Conservation (phyloP, 2,113 vertebrate species). For the Anhinga rufa region DNA sequence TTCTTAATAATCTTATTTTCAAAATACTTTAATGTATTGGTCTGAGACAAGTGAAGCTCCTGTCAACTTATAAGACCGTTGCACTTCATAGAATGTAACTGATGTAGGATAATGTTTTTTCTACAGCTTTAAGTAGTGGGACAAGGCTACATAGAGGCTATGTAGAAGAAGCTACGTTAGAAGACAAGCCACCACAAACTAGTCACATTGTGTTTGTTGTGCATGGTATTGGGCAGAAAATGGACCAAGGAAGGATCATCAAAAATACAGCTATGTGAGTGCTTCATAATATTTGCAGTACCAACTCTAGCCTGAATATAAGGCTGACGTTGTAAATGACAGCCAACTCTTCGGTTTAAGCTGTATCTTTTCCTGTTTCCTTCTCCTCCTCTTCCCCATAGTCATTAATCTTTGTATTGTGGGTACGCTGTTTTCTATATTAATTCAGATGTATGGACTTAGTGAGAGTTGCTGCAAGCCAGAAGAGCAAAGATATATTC, state of each 20-base stretch:
- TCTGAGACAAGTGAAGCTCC: neutral
- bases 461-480: neutral
- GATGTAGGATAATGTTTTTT: conserved; percentile 19
- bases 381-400: neutral
- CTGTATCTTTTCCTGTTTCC: neutral
- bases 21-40: neutral
- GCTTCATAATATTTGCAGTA: neutral
- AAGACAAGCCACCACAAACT: conserved; percentile 92
- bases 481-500: neutral
- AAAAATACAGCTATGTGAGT: conserved; percentile 98
- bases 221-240: conserved; percentile 99
- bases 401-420: neutral
- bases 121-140: conserved; percentile 94
- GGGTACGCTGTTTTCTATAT: neutral
- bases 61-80: neutral
- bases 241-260: conserved; percentile 98
- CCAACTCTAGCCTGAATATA: neutral
- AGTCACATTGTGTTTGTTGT: conserved; percentile 97
- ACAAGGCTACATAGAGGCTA: conserved; percentile 94
- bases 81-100: neutral
- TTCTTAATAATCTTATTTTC: neutral
- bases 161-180: conserved; percentile 93
- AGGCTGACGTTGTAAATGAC: neutral
- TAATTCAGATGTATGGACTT: neutral
- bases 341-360: neutral